Evolutionary conservation across 2,888 invertebrate genomes (phyloP), one percentile per base, ranked within the genome.

Genomic region (Chrysolina americana): DNA sequence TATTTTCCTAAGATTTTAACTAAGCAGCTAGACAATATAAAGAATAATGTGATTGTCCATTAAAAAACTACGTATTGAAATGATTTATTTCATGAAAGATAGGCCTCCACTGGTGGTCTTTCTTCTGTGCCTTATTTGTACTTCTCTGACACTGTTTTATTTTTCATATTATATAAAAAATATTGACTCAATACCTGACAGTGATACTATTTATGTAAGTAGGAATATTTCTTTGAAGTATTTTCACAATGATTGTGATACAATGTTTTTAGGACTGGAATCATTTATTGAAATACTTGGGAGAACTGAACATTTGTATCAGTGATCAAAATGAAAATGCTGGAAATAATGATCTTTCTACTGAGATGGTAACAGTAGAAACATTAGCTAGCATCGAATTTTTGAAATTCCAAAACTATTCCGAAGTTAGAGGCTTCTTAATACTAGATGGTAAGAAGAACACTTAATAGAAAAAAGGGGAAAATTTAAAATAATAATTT

Each of bases 91-190:
- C 41, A 48, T 74, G 62, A 70, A 70, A 62, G 70, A 59, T 15
- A 66, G 74, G 13, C 74, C 74, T 21, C 74, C 74, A n/a, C 53
- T 74, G 10, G 68, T 74, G n/a, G 28, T 74, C 19, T 70, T 74
- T 53, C 66, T 71, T 28, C 64, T 70, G 11, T 74, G 74, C 44
- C 6, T 74, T 13, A 11, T 70, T 21, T 50, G 65, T 1, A 23
- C 53, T 41, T 19, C 70, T 4, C 41, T 71, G 13, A 68, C 74
- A 15, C 21, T 74, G 19, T 66, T 70, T 53, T 66, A 44, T 41
- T 74, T 70, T 44, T 70, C 74, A 11, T 71, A 68, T 68, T 74
- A 74, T 36, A 71, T 74, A 2, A 50, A 56, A 48, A 66, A 63
- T 62, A 74, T 63, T 13, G 68, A 74, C n/a, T 15, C 1, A 0